Evolutionary conservation across 2,888 invertebrate genomes (phyloP), one percentile per base, ranked within the genome.

Genomic region (Acanthosoma haemorrhoidale): DNA sequence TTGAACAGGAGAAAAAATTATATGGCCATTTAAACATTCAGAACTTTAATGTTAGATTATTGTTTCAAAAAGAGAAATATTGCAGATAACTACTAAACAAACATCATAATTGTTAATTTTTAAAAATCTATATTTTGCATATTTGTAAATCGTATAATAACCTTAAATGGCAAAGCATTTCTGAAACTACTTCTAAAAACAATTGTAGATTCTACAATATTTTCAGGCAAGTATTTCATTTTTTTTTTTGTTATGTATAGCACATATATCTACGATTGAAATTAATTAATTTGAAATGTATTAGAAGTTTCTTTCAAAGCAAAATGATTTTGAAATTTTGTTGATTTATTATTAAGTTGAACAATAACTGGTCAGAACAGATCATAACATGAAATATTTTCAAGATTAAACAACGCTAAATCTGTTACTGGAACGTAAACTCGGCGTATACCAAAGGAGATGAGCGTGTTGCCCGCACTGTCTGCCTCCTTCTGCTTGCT

Each of bases 371-470:
- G 87, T 78, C 81, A 82, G 76, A 76, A 83, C 39, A 89, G 87
- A 0, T 80, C 84, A 59, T 72, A 78, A 13, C 78, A 81, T 1
- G 85, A 83, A 76, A 75, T 91, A 1, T 91, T 86, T 77, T 86
- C 86, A 0, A 91, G 91, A 77, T 80, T 83, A 8, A 92, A 91
- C 91, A 84, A 89, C 75, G 79, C 83, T 32, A 84, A 83, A 73
- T 85, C 86, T 3, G 82, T 91, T 31, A 79, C 81, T 5, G 85
- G 84, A 77, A 79, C 89, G 39, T 73, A 67, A 43, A 72, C 69
- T 11, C 70, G 72, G 3, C 73, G 67, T 58, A 69, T 70, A 59
- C 66, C 73, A 64, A 4, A 73, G 73, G 41, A 71, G 68, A 67
- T 29, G 13, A 25, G 0, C 1, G 25, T 51, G 21, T 13, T 51